These are phyloP conservation scores for Illadopsis cleaveri DNA, from an alignment of 2,113 vertebrate genomes.

Conservation along the genomic window DNA sequence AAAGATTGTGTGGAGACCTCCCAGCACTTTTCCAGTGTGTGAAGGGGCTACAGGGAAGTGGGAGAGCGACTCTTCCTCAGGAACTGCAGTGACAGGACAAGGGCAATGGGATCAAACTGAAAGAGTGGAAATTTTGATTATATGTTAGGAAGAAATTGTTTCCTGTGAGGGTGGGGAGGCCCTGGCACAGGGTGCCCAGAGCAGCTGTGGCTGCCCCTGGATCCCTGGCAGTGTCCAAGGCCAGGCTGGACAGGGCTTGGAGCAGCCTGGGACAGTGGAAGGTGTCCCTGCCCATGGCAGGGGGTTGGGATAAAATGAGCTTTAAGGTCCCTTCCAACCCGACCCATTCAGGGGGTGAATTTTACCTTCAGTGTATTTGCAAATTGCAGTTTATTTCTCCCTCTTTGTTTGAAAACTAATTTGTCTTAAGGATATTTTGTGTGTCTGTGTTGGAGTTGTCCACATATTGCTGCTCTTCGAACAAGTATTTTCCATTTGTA, in stretches of 20 bases:
- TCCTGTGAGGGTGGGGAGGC: accelerated
- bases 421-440: neutral
- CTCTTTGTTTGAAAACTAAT: neutral
- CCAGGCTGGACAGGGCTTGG: accelerated
- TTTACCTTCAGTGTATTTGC: neutral
- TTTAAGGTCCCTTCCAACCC: neutral
- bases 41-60: neutral
- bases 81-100: neutral
- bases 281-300: neutral
- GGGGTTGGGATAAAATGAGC: accelerated
- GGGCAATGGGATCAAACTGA: neutral
- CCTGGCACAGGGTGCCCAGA: neutral
- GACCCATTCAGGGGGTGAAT: neutral
- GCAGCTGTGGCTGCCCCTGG: neutral
- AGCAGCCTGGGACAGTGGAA: accelerated
- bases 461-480: neutral
- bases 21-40: neutral
- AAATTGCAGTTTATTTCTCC: neutral
- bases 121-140: too few species aligned
- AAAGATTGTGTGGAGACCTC: neutral
- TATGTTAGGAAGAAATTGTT: too few species aligned
- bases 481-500: neutral
- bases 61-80: neutral
- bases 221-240: neutral
- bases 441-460: neutral